Percentiles rank a stretch among this genome's conserved stretches.
These are phyloP conservation scores for Hemibagrus wyckioides DNA, from an alignment of 2,113 vertebrate genomes.

Conservation along the genomic window DNA sequence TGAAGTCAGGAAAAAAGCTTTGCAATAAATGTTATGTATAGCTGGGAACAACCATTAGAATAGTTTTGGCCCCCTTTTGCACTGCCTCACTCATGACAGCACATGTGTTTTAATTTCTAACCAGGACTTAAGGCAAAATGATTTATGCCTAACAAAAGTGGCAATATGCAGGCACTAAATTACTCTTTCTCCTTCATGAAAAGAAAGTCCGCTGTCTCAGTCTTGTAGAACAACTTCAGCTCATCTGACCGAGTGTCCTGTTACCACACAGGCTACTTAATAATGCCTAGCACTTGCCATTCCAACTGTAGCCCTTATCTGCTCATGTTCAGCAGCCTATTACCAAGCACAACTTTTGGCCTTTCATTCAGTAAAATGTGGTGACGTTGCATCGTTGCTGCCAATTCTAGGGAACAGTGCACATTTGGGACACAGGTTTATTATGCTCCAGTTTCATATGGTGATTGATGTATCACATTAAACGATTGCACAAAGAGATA, in stretches of 20 bases:
- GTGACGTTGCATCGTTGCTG: constrained; percentile 12
- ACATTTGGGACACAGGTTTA: not conserved
- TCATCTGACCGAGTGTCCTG: not conserved
- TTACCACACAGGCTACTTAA: not conserved
- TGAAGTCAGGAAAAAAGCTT: not conserved
- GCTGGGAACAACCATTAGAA: not conserved
- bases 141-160: not conserved
- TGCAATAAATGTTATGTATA: not conserved
- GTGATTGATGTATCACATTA: constrained; percentile 60
- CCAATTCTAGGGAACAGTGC: constrained; percentile 29
- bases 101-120: not conserved
- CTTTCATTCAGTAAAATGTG: constrained; percentile 27
- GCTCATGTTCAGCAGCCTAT: not conserved
- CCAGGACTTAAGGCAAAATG: not conserved
- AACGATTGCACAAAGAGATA: constrained; percentile 29
- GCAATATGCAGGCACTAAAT: not conserved
- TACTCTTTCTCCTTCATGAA: not conserved
- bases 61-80: not conserved
- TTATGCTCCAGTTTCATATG: constrained; percentile 45
- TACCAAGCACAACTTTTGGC: not conserved
- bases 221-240: not conserved
- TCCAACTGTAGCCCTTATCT: not conserved
- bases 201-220: not conserved
- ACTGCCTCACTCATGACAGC: not conserved
- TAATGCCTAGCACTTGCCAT: not conserved